A percentile compares a stretch with the other conserved stretches of the same genome.
Conservation (phyloP, 2,797 vertebrate species). For the Catamblyrhynchus diadema region DNA sequence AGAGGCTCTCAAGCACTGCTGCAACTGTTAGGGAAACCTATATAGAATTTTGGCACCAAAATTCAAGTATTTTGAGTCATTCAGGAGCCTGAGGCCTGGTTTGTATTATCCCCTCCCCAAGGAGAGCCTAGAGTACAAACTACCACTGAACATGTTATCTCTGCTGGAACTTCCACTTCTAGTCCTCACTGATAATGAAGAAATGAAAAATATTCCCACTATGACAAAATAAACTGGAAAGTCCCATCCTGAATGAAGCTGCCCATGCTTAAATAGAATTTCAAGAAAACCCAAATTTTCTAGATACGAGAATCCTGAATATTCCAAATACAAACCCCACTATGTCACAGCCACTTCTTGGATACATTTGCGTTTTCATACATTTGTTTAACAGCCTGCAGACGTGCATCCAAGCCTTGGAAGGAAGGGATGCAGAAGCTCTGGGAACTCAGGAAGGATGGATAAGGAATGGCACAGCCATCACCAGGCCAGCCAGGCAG, state of each 20-base stretch:
- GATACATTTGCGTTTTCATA: background rate
- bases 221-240: background rate
- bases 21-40: background rate
- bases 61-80: background rate
- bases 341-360: background rate
- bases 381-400: background rate
- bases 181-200: background rate
- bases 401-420: background rate
- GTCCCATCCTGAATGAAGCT: background rate
- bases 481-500: background rate
- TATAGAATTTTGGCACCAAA: background rate
- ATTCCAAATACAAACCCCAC: background rate
- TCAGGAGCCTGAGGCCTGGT: background rate
- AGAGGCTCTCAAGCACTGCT: background rate
- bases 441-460: background rate
- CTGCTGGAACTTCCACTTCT: background rate
- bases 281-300: background rate
- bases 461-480: background rate
- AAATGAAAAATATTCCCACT: background rate
- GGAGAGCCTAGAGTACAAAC: background rate
- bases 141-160: background rate
- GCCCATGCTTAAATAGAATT: background rate
- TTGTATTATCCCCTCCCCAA: background rate
- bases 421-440: background rate
- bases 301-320: background rate